A percentile compares a stretch with the other conserved stretches of the same genome.
phyloP scores from a whole-genome alignment of 1,140 invertebrate genomes.

The Phymorhynchus buccinoides region DNA sequence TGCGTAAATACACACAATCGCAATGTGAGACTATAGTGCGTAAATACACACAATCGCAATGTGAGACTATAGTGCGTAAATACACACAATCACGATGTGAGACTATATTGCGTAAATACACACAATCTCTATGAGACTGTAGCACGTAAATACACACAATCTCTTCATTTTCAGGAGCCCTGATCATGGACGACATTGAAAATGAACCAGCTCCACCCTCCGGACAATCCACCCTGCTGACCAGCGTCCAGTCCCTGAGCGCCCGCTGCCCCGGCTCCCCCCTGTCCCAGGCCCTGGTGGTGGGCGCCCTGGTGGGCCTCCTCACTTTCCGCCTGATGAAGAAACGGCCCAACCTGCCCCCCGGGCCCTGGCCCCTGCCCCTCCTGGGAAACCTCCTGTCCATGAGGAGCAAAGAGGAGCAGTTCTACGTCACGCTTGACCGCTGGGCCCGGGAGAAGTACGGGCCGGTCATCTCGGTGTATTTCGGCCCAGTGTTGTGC shows the following conservation, averaged over 20 bases:
- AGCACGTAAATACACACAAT: too few species aligned
- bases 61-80: too few species aligned
- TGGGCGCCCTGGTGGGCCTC: background rate
- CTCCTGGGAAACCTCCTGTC: constrained; percentile 15
- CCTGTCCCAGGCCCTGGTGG: background rate
- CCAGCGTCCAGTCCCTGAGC: background rate
- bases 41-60: too few species aligned
- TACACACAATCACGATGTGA: too few species aligned
- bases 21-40: too few species aligned
- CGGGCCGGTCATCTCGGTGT: constrained; percentile 24
- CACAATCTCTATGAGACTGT: too few species aligned
- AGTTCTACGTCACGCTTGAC: background rate
- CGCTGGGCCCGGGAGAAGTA: background rate
- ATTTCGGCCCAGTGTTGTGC: background rate
- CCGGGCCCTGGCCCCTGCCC: background rate
- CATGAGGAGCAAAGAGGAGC: background rate
- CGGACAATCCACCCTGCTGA: too few species aligned
- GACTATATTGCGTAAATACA: too few species aligned
- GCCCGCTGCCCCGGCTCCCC: background rate
- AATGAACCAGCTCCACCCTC: too few species aligned
- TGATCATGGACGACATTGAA: too few species aligned
- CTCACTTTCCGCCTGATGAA: background rate
- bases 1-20: too few species aligned
- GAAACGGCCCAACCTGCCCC: constrained; percentile 7
- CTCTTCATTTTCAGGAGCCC: too few species aligned